Evolutionary conservation across 23 tunicate genomes (phyloP), one percentile per base, ranked within the genome.

Genomic region (Ascidia mentula): DNA sequence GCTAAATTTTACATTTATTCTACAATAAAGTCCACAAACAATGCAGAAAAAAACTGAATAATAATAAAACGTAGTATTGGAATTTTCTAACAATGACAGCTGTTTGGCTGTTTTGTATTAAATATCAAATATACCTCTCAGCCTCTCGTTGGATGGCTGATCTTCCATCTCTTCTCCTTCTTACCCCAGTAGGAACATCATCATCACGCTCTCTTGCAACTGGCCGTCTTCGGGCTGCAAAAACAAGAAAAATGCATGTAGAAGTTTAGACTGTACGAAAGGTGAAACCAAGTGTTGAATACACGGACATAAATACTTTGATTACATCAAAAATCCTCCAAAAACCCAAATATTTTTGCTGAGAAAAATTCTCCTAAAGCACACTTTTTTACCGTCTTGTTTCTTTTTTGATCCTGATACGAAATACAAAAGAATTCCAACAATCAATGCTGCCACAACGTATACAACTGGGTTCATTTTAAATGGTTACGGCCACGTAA

Each of bases 391-490:
- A 60, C 32, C 69, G 46, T 24, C 81, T 24, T 26, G 65, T 28
- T 53, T 53, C 13, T 53, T 26, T 9, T 53, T 53, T 28, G 53
- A 69, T 53, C 90, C 75, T 15, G 89, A 85, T 32, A 82, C 87
- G 72, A 91, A 91, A 79, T 82, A 91, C 40, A 91, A 72, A 0
- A 91, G 34, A 39, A 76, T 60, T 26, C 81, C 87, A 38, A 91
- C 97, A 24, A 85, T 6, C 59, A 70, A 45, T 0, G 97, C 97
- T n/a, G 87, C 97, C 36, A 85, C 34, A 5, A 82, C 30, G 40
- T 91, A 91, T 20, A 86, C 46, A 35, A 91, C n/a, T 0, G 89
- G 79, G 77, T 91, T 78, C 97, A 91, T 91, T 30, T 83, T 85
- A 18, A 7, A 53, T 76, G 28, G 20, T 26, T 69, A 24, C n/a